Evolutionary conservation across 2,888 invertebrate genomes (phyloP), one percentile per base, ranked within the genome.

Genomic region (Ormyrus thymus): DNA sequence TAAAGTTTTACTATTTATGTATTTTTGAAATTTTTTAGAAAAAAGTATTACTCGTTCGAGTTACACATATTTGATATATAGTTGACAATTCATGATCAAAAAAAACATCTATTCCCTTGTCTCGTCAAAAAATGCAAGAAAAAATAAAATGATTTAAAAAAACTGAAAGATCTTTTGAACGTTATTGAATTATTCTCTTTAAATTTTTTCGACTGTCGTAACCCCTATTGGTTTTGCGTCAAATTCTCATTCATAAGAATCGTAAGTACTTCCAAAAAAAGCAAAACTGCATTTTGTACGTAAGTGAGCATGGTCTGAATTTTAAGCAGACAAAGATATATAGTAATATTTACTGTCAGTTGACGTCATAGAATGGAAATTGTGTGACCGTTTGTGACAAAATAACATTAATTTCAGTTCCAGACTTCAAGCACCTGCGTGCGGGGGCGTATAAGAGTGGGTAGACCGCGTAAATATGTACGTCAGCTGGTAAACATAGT

Each of bases 121-220:
- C 79, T 76, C 65, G 81, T 81, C 79, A 78, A 79, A 74, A 61
- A 79, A 72, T 75, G 45, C 71, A 79, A 75, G 62, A 74, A 74
- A 76, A 72, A 81, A 81, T 75, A 79, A 81, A 81, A 68, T 69
- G 56, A 79, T 77, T 79, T 75, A 10, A 78, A 78, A 79, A 80
- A 70, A 79, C 68, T 48, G 8, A 0, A 72, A 29, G n/a, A 53
- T 46, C 7, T 45, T 64, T 13, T 74, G 58, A 6, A 56, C 13
- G 29, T 15, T 69, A 15, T 51, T 13, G 43, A 73, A 46, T 65
- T 10, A 55, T 62, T 45, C 11, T 8, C 15, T 29, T n/a, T 10
- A n/a, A 58, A 11, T 45, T 55, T 55, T 69, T 51, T 45, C 29
- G 29, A 29, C 29, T 29, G 3, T 29, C 29, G 48, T 45, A 29